Evolutionary conservation across 2,797 vertebrate species (phyloP).

Genomic region (Amblyopsis hoosieri): DNA sequence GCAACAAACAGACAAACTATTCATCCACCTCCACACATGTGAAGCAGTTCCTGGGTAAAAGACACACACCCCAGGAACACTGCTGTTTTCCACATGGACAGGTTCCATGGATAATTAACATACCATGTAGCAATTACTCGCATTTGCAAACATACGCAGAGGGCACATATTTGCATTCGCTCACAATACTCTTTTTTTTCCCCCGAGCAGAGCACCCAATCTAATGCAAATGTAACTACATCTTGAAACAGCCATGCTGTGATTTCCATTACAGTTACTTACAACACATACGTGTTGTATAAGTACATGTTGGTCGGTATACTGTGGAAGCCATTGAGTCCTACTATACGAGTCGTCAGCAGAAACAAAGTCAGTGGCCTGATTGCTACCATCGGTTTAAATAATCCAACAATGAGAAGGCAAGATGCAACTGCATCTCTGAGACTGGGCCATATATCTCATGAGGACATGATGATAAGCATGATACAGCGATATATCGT

Average conservation of each 20-base stretch:
- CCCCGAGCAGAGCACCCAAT: no score
- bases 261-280: neutral
- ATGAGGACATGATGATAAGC: conserved; percentile 31
- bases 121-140: conserved; percentile 62
- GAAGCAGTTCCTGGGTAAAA: conserved; percentile 46
- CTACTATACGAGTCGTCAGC: conserved; percentile 38
- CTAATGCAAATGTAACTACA: no score
- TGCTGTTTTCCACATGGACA: conserved; percentile 54
- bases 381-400: conserved; percentile 57
- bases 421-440: conserved; percentile 45
- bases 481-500: neutral
- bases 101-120: conserved; percentile 62
- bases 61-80: conserved; percentile 43
- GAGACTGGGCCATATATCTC: conserved; percentile 25
- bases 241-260: neutral
- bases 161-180: conserved; percentile 41
- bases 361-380: conserved; percentile 40
- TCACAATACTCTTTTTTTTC: neutral
- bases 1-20: conserved; percentile 69
- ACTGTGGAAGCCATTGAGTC: conserved; percentile 41
- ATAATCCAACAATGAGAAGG: conserved; percentile 36
- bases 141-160: conserved; percentile 41
- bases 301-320: no score
- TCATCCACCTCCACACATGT: conserved; percentile 72
- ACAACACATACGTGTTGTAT: conserved; percentile 6